Conservation (phyloP, 2,113 vertebrate genomes). For the Etheostoma spectabile region DNA sequence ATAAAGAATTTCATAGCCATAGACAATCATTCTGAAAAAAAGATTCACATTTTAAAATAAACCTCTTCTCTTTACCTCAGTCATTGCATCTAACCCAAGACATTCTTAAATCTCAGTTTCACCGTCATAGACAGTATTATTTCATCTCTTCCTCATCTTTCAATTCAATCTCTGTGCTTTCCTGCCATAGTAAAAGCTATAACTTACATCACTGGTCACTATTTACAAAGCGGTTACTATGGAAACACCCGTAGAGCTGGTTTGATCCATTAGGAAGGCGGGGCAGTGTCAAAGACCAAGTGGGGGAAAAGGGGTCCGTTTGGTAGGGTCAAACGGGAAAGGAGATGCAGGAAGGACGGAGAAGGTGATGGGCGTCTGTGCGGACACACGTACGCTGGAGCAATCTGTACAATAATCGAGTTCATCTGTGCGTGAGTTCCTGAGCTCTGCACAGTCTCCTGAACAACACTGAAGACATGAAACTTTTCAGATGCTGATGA, state of each 20-base stretch:
- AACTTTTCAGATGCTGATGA: conserved; percentile 26
- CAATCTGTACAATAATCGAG: conserved; percentile 63
- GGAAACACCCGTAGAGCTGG: conserved; percentile 72
- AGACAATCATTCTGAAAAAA: conserved; percentile 72
- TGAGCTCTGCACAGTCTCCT: conserved; percentile 60
- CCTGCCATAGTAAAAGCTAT: conserved; percentile 53
- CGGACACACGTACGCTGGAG: conserved; percentile 22
- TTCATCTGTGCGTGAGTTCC: conserved; percentile 59
- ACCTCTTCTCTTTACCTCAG: conserved; percentile 69
- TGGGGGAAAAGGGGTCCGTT: conserved; percentile 8
- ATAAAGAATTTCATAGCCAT: conserved; percentile 72
- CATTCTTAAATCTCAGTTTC: conserved; percentile 74
- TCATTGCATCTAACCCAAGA: conserved; percentile 82
- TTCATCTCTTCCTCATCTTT: conserved; percentile 28
- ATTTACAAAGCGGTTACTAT: conserved; percentile 75
- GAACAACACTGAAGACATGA: conserved; percentile 27
- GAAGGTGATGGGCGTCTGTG: conserved; percentile 8
- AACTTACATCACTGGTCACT: conserved; percentile 64
- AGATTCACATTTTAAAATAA: conserved; percentile 83
- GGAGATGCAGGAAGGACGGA: conserved; percentile 22
- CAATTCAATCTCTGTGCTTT: conserved; percentile 47
- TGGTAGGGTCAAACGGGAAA: conserved; percentile 44
- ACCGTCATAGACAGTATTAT: conserved; percentile 61
- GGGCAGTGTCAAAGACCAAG: conserved; percentile 18
- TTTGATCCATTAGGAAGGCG: conserved; percentile 53